Percentiles rank a stretch among this genome's conserved stretches.
These are phyloP conservation scores for Pangasius larnaudii DNA, from an alignment of 2,797 vertebrate species.

Conservation along the genomic window DNA sequence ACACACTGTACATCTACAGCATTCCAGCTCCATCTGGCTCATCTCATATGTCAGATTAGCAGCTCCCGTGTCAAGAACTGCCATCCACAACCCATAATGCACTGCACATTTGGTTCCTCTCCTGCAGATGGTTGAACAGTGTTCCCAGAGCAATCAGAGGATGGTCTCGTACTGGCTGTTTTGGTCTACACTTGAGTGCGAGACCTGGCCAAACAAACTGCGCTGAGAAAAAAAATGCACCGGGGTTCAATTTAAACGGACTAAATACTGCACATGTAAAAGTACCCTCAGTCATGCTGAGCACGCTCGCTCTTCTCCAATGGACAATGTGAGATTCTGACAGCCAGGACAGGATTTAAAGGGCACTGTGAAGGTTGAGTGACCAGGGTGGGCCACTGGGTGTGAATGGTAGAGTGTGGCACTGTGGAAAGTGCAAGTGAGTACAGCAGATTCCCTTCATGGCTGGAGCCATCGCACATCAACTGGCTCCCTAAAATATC, in stretches of 20 bases:
- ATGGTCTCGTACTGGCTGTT: background rate
- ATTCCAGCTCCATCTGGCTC: background rate
- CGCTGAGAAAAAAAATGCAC: background rate
- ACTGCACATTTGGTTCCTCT: background rate
- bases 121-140: background rate
- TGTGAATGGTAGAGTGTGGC: slow-evolving; percentile 55
- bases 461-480: slow-evolving; percentile 74
- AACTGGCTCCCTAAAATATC: slow-evolving; percentile 84
- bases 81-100: slow-evolving; percentile 5
- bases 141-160: background rate
- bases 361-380: slow-evolving; percentile 59
- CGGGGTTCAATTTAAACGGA: background rate
- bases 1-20: background rate
- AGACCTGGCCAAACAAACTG: background rate
- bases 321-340: background rate
- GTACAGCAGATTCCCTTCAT: slow-evolving; percentile 78
- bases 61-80: background rate
- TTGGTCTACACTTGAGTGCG: background rate
- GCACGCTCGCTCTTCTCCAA: background rate
- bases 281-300: background rate
- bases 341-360: slow-evolving; percentile 47
- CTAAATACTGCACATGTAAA: slow-evolving; percentile 17
- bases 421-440: slow-evolving; percentile 78
- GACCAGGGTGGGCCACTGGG: slow-evolving; percentile 43
- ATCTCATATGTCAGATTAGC: slow-evolving; percentile 3